phyloP scores from a whole-genome alignment of 1,140 invertebrate species.

The Meteorus sp. region DNA sequence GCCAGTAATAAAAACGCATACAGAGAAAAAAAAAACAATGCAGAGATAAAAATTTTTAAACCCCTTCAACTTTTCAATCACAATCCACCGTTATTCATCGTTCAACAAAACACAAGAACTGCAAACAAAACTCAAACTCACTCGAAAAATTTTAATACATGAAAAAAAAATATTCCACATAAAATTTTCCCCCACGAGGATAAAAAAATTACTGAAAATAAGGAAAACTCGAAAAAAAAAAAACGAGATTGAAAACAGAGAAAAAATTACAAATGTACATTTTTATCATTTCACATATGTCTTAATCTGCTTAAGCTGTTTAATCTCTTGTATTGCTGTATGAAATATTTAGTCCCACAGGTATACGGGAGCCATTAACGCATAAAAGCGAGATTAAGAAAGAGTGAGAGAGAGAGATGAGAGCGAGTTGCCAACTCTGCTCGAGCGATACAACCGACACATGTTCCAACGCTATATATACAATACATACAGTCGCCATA shows the following conservation, averaged over 20 bases:
- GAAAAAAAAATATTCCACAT: not conserved
- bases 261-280: not conserved
- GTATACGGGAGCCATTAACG: slow-evolving; percentile 11
- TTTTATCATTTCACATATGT: slow-evolving; percentile 9
- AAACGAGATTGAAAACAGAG: no score
- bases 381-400: slow-evolving; percentile 7
- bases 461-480: slow-evolving; percentile 53
- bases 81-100: no score
- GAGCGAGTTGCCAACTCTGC: slow-evolving; percentile 28
- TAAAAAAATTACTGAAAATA: no score
- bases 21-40: no score
- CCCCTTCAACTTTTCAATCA: no score
- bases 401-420: slow-evolving; percentile 38
- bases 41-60: no score
- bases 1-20: no score
- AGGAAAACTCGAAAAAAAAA: no score
- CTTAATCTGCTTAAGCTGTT: slow-evolving; percentile 55
- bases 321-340: slow-evolving; percentile 55
- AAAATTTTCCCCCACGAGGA: not conserved
- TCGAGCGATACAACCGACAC: slow-evolving; percentile 40
- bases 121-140: no score
- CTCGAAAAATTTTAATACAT: no score
- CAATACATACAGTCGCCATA: slow-evolving; percentile 55
- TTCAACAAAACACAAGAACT: no score
- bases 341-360: slow-evolving; percentile 56